A percentile compares a stretch with the other conserved stretches of the same genome.
These are phyloP conservation scores for Ameiurus melas DNA, from an alignment of 2,113 vertebrate genomes.

Conservation along the genomic window DNA sequence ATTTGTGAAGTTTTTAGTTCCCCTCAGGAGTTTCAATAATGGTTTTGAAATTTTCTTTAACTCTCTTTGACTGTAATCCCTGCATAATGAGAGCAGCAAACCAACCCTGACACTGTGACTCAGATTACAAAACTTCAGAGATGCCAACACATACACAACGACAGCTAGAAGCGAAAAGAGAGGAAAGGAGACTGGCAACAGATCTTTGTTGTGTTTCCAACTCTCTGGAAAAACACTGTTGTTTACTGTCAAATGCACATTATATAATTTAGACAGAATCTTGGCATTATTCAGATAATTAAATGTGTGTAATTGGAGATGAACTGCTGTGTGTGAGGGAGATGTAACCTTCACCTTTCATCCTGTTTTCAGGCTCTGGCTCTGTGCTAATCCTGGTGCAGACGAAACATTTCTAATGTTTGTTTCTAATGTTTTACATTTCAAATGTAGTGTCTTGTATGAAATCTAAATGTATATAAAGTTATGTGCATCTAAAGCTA, in stretches of 20 bases:
- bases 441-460: background rate
- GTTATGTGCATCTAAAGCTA: background rate
- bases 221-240: slow-evolving; percentile 7
- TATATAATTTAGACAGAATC: background rate
- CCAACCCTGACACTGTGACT: slow-evolving; percentile 54
- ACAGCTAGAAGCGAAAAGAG: background rate
- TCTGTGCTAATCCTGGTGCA: background rate
- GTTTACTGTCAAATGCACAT: slow-evolving; percentile 13
- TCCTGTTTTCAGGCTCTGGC: slow-evolving; percentile 36
- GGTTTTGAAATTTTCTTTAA: slow-evolving; percentile 58
- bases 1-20: slow-evolving; percentile 60
- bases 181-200: background rate
- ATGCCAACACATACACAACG: slow-evolving; percentile 32
- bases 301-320: slow-evolving; percentile 20
- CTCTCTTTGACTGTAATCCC: slow-evolving; percentile 67
- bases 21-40: slow-evolving; percentile 58
- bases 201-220: slow-evolving; percentile 5
- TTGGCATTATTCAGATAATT: background rate
- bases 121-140: slow-evolving; percentile 60
- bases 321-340: slow-evolving; percentile 4
- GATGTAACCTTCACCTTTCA: slow-evolving; percentile 12
- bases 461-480: background rate
- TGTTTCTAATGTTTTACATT: too few relatives aligned
- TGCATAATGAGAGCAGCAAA: slow-evolving; percentile 62
- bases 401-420: background rate